Evolutionary conservation across 2,113 vertebrate genomes (phyloP), one percentile per base, ranked within the genome.

Genomic region (Choloepus hoffmanni): DNA sequence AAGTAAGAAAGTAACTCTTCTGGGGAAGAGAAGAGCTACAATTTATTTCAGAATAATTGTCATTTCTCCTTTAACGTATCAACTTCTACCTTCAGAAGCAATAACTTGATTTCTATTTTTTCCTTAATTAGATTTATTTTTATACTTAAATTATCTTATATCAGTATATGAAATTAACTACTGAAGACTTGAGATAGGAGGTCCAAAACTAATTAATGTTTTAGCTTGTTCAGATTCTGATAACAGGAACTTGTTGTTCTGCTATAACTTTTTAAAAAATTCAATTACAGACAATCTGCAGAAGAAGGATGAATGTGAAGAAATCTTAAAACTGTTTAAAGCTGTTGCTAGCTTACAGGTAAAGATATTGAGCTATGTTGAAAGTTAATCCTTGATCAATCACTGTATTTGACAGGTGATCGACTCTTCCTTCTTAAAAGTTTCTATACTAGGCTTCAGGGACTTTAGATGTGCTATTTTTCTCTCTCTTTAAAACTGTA

Each of bases 261-360:
- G 40, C n/a, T 78, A 0, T 86, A 93, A 96, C 65, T 94, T 81
- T 58, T 18, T 36, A 86, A 91, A 81, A 21, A 30, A 50, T 96
- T 72, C 95, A 85, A 84, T 97, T 97, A 90, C 97, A 99, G 99
- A 98, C 84, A 98, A 99, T 97, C 97, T 98, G 0, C 96, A 99
- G 53, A 99, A 99, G 98, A 99, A 98, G 95, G 98, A 99, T 68
- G 98, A 98, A 87, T 99, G 98, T 93, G 98, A 99, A 97, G 98
- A 98, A 95, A 98, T 98, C 85, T 98, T 99, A 60, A 98, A 98
- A 89, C 98, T 98, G 96, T 99, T 99, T 98, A 98, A 99, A 98
- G 98, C 98, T 0, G 98, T 99, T 40, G 98, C 98, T 82, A 97
- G 98, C 89, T 97, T 99, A 36, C 99, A 99, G 99, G 99, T 99